Base-by-base conservation (phyloP, 2,113 vertebrate genomes). In the Hydrolagus affinis region DNA sequence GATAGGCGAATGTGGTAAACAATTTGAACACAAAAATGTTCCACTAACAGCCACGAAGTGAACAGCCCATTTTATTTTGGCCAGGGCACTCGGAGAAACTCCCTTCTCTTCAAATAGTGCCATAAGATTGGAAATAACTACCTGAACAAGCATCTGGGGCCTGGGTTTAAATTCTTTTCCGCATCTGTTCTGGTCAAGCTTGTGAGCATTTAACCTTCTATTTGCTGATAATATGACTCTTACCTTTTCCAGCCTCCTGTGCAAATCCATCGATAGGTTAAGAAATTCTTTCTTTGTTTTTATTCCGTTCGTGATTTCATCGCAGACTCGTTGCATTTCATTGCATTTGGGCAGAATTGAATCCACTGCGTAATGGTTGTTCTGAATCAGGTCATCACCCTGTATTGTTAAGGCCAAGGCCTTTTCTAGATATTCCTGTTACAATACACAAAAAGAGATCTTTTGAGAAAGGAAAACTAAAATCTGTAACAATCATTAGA, bases 291-390 rank as follows among this genome's bases (percentile, higher is more conserved):
- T 93, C 88, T 90, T 94, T 87, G 86, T 88, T 85, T 87, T 91
- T 85, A 93, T 87, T 17, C 90, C 90, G 0, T 87, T 59, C 32
- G 87, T 85, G 10, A 96, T 88, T 19, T 89, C 90, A 87, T 94
- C 93, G 25, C 92, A 93, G 80, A 95, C 88, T 56, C 90, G 85
- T 87, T 91, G 91, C 80, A 99, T 94, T 90, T 99, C 97, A 8
- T 88, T 93, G 89, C 97, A 97, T 91, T 98, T 98, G 87, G 96
- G 96, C 86, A 92, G 92, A 88, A 99, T 96, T 85, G 96, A 98
- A 90, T 99, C 97, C 88, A 97, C 93, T 0, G 97, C 97, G 0
- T 98, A 99, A 90, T 99, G 97, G 23, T 94, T 95, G 87, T 90
- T 94, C 88, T 94, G 88, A 28, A 98, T 96, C 77, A 99, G 94